Evolutionary conservation across 2,113 vertebrate genomes (phyloP), one percentile per base, ranked within the genome.

Genomic region (Elachura formosa): DNA sequence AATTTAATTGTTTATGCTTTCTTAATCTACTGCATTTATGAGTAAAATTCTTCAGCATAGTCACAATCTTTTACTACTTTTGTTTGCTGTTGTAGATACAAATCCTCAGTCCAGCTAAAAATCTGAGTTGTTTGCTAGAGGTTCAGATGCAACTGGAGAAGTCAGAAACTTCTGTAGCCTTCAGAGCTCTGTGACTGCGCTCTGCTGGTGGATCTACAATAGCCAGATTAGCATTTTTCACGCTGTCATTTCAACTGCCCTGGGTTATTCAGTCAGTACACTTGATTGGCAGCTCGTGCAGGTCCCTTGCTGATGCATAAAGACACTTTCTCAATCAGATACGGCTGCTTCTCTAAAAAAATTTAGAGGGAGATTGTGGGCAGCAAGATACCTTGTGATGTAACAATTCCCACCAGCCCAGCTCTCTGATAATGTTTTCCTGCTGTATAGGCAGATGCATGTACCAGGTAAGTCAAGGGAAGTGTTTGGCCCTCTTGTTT

Each of bases 281-380:
- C 14, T 20, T 54, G 49, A 11, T 2, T 1, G 1, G 68, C 6
- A 31, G 8, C n/a, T 18, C 1, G 2, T 59, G 48, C 46, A 71
- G 28, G 18, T 64, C 25, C 29, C 43, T 84, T 0, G 0, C 41
- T 74, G 13, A 25, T 54, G 34, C 22, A 2, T 16, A 23, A n/a
- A 36, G 54, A 67, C 23, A 55, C 9, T 43, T 58, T 75, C 62
- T 38, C 11, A 22, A 22, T 34, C 0, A 1, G 48, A 21, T 55
- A 16, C 45, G 80, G 13, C 58, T 26, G 40, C 26, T 62, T 59
- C 51, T 49, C 26, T 41, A 48, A 67, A 55, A 62, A 46, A 34
- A 1, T 52, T 52, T 4, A 45, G 59, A 62, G n/a, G 9, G 11
- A 74, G 11, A 16, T 56, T 28, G 17, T 40, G 11, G 46, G 17